Evolutionary conservation across 2,113 vertebrate genomes (phyloP).

Genomic region (Charina bottae): DNA sequence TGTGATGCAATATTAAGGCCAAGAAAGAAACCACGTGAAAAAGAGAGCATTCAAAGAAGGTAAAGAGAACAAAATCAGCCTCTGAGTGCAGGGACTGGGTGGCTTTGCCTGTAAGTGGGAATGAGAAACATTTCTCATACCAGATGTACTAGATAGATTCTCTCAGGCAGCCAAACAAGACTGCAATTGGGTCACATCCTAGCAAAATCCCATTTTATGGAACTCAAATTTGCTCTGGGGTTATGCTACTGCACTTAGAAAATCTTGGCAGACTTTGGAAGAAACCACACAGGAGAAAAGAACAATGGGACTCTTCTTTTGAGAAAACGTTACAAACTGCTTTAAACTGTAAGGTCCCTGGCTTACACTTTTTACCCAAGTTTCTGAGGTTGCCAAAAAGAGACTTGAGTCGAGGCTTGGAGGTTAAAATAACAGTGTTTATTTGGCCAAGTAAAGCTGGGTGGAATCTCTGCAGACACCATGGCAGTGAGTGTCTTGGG

Average conservation of each 20-base stretch:
- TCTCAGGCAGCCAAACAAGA: slow-evolving; percentile 4
- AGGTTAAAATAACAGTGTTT: too few relatives aligned
- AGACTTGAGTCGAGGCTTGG: too few relatives aligned
- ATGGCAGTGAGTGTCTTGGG: too few relatives aligned
- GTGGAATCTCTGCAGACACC: too few relatives aligned
- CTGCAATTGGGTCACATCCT: slow-evolving; percentile 42
- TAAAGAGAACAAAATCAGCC: slow-evolving; percentile 49
- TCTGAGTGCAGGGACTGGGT: slow-evolving; percentile 48
- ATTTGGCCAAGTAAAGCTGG: too few relatives aligned
- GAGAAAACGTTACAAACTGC: background rate
- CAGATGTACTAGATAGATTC: slow-evolving; percentile 52
- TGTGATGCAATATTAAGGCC: slow-evolving; percentile 46
- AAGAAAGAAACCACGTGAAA: slow-evolving; percentile 25
- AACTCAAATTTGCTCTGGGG: slow-evolving; percentile 6
- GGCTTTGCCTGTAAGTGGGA: slow-evolving; percentile 40
- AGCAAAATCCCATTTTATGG: slow-evolving; percentile 38
- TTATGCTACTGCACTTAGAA: slow-evolving; percentile 1
- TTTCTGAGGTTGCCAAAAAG: too few relatives aligned
- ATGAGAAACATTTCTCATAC: slow-evolving; percentile 48
- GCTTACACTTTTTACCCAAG: too few relatives aligned
- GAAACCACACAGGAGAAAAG: slow-evolving; percentile 21
- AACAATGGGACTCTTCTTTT: slow-evolving; percentile 8
- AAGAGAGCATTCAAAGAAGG: slow-evolving; percentile 53
- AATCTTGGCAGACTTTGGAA: background rate
- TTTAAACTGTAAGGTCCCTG: too few relatives aligned